Percentiles rank a stretch among this genome's conserved stretches.
phyloP scores from a whole-genome alignment of 2,113 vertebrate species.

The Pica pica region DNA sequence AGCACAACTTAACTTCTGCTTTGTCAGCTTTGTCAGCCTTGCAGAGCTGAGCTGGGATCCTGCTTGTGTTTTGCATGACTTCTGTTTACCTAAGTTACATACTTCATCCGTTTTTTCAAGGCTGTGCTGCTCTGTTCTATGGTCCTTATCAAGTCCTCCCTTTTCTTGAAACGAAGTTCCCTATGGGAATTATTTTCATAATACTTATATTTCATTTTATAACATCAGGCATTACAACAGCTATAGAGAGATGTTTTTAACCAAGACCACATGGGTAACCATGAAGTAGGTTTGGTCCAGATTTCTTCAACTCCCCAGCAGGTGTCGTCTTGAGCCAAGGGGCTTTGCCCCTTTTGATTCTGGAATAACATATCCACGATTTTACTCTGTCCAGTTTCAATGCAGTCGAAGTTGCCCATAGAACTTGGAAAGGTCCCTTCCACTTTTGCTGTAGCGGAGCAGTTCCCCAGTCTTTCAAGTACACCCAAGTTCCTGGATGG shows the following conservation, averaged over 20 bases:
- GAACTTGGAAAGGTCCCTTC: neutral
- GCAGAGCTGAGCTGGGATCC: neutral
- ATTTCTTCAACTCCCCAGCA: too few relatives aligned
- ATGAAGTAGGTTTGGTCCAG: neutral
- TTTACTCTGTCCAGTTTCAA: neutral
- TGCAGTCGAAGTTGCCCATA: neutral
- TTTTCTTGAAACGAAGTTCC: neutral
- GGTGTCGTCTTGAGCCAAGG: neutral
- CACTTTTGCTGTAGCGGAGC: too few relatives aligned
- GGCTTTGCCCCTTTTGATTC: neutral
- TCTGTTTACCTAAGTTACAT: neutral
- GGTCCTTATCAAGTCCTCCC: neutral
- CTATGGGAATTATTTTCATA: neutral
- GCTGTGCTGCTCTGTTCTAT: neutral
- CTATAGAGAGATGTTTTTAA: neutral
- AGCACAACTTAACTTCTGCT: neutral
- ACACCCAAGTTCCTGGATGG: too few relatives aligned
- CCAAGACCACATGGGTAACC: neutral
- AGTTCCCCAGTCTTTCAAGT: too few relatives aligned
- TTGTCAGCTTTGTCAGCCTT: neutral
- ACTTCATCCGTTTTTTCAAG: neutral
- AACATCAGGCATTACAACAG: neutral
- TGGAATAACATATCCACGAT: neutral
- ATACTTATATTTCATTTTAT: neutral
- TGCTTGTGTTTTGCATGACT: neutral